Evolutionary conservation across 2,113 vertebrate genomes (phyloP), one percentile per base, ranked within the genome.

Genomic region (Xiphias gladius): DNA sequence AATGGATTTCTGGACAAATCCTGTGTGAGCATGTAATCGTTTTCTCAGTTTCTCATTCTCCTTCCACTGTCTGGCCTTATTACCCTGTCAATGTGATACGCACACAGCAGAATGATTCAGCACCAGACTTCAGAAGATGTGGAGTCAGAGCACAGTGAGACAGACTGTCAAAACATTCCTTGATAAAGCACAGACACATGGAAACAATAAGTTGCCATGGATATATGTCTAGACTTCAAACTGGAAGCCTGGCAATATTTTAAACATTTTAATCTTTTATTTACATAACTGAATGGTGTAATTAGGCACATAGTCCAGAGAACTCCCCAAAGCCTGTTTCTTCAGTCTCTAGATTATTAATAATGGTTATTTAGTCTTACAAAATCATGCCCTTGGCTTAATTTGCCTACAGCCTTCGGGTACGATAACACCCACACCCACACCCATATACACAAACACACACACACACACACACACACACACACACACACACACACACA

Each of bases 1-100:
- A 76, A 87, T 59, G 61, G 66, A 75, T 84, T 84, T 86, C 79
- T 66, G 67, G 67, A 83, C 80, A 81, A 83, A 74, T 66, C 28
- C 59, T 41, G 32, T 3, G 65, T n/a, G 65, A 79, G 46, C 81
- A 26, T 73, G 28, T n/a, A 48, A 82, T 87, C 11, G 12, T 73
- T 63, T 50, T 37, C 72, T 65, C 46, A 0, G 37, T 50, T 62
- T 64, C 66, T 73, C 59, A 46, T 58, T 85, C 73, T 46, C 24
- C 48, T 43, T 71, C 74, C 57, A 30, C 61, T 83, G 71, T 64
- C 57, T 78, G 59, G 46, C 67, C 70, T 58, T 59, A 82, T 58
- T 57, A 79, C 24, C 35, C 72, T 73, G 24, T 83, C 57, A 73
- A 28, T 79, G 35, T 71, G 32, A 84, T 55, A 35, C 3, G 43